phyloP scores from a whole-genome alignment of 1,140 invertebrate species.

The Drosophila aff. region DNA sequence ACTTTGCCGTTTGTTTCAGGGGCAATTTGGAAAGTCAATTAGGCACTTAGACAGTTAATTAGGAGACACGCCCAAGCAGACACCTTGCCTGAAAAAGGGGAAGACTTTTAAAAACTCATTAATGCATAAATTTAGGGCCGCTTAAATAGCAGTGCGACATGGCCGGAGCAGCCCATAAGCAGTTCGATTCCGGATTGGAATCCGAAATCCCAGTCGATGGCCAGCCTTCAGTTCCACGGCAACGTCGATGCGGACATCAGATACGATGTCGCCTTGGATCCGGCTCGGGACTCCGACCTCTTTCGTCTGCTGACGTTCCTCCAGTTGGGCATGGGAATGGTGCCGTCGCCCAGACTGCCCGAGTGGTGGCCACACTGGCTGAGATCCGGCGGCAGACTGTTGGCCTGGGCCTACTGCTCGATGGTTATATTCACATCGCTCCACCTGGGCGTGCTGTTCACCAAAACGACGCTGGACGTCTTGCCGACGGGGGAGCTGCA shows the following conservation, averaged over 20 bases:
- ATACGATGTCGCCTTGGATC: constrained; percentile 47
- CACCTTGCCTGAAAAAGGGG: constrained; percentile 18
- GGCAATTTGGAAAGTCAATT: constrained; percentile 49
- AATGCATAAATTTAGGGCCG: constrained; percentile 70
- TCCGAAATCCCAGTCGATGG: constrained; percentile 42
- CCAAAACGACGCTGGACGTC: constrained; percentile 67
- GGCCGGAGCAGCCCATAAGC: constrained; percentile 14
- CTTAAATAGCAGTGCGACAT: constrained; percentile 53
- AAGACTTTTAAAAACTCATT: constrained; percentile 82
- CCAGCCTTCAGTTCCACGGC: constrained; percentile 64
- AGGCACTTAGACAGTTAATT: constrained; percentile 54
- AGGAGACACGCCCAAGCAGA: constrained; percentile 37
- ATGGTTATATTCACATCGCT: constrained; percentile 48
- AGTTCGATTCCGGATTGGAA: constrained; percentile 23
- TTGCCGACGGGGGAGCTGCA: constrained; percentile 67
- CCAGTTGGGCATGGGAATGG: constrained; percentile 41
- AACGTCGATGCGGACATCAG: constrained; percentile 46
- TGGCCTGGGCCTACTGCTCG: constrained; percentile 30
- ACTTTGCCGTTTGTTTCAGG: constrained; percentile 6
- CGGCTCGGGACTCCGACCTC: constrained; percentile 35
- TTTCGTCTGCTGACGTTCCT: constrained; percentile 42
- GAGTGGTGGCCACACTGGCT: constrained; percentile 41
- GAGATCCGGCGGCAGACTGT: not conserved
- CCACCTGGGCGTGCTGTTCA: constrained; percentile 64
- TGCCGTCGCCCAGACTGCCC: constrained; percentile 36